Evolutionary conservation across 2,888 invertebrate genomes (phyloP), one percentile per base, ranked within the genome.

Genomic region (Eulithis testata): DNA sequence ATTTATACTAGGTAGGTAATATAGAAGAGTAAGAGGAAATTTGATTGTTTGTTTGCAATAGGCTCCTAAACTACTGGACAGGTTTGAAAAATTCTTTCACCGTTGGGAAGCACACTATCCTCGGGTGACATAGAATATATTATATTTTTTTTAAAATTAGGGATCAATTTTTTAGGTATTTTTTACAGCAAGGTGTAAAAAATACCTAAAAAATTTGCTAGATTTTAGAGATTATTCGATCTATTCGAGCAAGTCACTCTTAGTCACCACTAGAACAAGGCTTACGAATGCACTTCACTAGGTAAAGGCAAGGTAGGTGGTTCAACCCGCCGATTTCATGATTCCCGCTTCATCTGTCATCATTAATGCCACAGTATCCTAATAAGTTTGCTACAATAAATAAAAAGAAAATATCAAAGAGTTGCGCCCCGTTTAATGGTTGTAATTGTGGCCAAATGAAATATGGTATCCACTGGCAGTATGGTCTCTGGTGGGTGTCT

Each of bases 361-460:
- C 92, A 92, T 93, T 92, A 93, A 90, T 88, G 92, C 90, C 89
- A 87, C 81, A 78, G 87, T 78, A 87, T 90, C 90, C 92, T 92
- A 91, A 92, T 93, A 93, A 92, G 91, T 90, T 90, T 83, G 85
- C 83, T 85, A 86, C 85, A 90, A 91, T 89, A 92, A 90, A 90
- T 88, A 90, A 88, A 89, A 82, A 87, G 78, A 78, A 81, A 78
- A 86, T 89, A 89, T 90, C 90, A 91, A 92, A 92, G 91, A 88
- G 85, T 84, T 88, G 90, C 91, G 91, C 86, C 81, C 89, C 80
- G 86, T 89, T 86, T 90, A 91, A 90, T 90, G 89, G 86, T 88
- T 90, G 91, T 91, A 90, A 91, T 91, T 90, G 91, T 91, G 88
- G 85, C 80, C 84, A 87, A 86, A 89, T 90, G 91, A 92, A 87